Conservation (phyloP, 2,888 invertebrate species). For the Steinernema carpocapsae region DNA sequence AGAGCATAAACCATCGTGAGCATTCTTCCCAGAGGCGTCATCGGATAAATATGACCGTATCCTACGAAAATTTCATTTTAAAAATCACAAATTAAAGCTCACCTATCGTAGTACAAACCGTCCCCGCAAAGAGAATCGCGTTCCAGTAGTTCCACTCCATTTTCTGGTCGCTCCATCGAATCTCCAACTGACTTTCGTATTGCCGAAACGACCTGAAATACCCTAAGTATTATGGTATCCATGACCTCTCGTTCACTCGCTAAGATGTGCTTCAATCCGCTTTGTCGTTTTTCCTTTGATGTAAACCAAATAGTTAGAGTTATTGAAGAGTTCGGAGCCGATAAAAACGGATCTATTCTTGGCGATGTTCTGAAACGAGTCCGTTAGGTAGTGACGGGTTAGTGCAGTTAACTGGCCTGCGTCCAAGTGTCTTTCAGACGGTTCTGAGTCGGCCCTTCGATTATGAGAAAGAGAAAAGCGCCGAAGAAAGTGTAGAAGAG, state of each 20-base stretch:
- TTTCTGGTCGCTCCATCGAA: slow-evolving; percentile 57
- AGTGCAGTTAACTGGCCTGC: slow-evolving; percentile 22
- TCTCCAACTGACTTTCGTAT: slow-evolving; percentile 52
- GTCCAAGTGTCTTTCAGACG: slow-evolving; percentile 47
- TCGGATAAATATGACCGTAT: slow-evolving; percentile 60
- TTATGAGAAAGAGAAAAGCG: slow-evolving; percentile 51
- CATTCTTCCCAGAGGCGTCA: slow-evolving; percentile 52
- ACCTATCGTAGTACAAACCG: slow-evolving; percentile 43
- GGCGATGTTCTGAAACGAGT: slow-evolving; percentile 44
- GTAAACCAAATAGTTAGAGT: slow-evolving; percentile 53
- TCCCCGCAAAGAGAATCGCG: slow-evolving; percentile 55
- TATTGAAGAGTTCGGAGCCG: slow-evolving; percentile 53
- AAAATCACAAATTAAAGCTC: background rate
- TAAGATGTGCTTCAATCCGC: slow-evolving; percentile 41
- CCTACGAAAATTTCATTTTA: slow-evolving; percentile 34
- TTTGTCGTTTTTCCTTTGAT: slow-evolving; percentile 53
- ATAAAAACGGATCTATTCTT: slow-evolving; percentile 48
- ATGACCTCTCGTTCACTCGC: slow-evolving; percentile 38
- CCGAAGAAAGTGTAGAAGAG: slow-evolving; percentile 53
- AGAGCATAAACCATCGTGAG: slow-evolving; percentile 59
- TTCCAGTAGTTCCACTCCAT: slow-evolving; percentile 62
- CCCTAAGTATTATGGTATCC: slow-evolving; percentile 20
- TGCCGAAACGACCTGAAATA: slow-evolving; percentile 35
- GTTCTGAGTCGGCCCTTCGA: slow-evolving; percentile 53
- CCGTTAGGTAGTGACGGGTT: background rate